Evolutionary conservation across 2,113 vertebrate genomes (phyloP).

Genomic region (Chaetodon trifascialis): DNA sequence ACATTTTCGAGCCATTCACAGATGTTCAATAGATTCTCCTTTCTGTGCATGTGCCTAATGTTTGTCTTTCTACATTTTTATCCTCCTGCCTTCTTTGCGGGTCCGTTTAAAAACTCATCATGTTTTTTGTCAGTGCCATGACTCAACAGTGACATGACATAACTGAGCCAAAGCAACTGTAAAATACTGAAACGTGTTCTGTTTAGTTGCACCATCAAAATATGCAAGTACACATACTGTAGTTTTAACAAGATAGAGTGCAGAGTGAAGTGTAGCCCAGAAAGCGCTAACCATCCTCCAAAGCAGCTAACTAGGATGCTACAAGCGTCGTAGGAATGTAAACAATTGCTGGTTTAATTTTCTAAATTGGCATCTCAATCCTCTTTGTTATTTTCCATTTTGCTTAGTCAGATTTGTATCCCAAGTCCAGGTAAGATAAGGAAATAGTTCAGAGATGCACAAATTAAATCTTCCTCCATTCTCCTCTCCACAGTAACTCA

Average conservation of each 20-base stretch:
- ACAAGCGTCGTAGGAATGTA: background rate
- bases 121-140: slow-evolving; percentile 17
- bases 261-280: background rate
- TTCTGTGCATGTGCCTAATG: slow-evolving; percentile 27
- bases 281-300: background rate
- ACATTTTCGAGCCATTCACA: slow-evolving; percentile 65
- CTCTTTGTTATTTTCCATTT: background rate
- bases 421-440: background rate
- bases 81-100: slow-evolving; percentile 13
- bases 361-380: background rate
- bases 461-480: no score
- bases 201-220: background rate
- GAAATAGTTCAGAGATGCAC: background rate
- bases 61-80: slow-evolving; percentile 43
- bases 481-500: background rate
- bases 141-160: no score
- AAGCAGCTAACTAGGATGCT: background rate
- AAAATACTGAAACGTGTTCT: slow-evolving; percentile 7
- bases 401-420: background rate
- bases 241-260: background rate
- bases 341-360: background rate
- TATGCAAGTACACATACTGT: background rate
- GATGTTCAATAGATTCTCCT: slow-evolving; percentile 67
- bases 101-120: slow-evolving; percentile 19
- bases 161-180: slow-evolving; percentile 2